These are phyloP conservation scores for Carlito syrichta DNA, from an alignment of 2,113 vertebrate species.

Conservation along the genomic window DNA sequence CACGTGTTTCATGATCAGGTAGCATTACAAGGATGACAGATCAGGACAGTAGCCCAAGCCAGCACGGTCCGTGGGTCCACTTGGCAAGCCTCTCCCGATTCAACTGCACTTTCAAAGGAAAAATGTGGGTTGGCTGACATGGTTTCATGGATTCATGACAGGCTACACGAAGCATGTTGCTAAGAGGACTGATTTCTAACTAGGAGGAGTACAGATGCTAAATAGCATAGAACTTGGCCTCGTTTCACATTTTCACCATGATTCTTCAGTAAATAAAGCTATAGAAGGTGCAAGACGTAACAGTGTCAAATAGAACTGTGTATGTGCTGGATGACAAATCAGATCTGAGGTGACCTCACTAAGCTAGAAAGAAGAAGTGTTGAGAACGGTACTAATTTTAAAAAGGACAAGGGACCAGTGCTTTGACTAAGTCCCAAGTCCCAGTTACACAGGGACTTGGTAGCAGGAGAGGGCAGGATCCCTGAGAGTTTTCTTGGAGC, in stretches of 20 bases:
- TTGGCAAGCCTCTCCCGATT: background rate
- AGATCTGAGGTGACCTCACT: background rate
- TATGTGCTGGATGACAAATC: background rate
- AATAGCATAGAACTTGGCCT: background rate
- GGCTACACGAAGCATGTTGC: background rate
- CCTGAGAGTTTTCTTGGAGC: too few species aligned
- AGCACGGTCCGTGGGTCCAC: fast-evolving
- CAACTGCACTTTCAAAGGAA: background rate
- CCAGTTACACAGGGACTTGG: fast-evolving
- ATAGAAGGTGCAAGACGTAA: fast-evolving
- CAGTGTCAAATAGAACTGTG: background rate
- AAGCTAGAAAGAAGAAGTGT: background rate
- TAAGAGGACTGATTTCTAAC: background rate
- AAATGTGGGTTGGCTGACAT: background rate
- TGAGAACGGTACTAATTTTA: background rate
- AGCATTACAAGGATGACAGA: background rate
- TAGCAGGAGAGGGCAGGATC: fast-evolving
- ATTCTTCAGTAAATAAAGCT: background rate
- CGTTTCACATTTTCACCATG: background rate
- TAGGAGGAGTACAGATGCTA: background rate
- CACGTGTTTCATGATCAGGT: background rate
- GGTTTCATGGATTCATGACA: background rate
- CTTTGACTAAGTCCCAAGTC: background rate
- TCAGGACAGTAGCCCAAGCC: too few species aligned
- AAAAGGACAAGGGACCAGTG: background rate